Percentiles rank a stretch among this genome's conserved stretches.
These are phyloP conservation scores for Tachina fera DNA, from an alignment of 2,888 invertebrate genomes.

Conservation along the genomic window DNA sequence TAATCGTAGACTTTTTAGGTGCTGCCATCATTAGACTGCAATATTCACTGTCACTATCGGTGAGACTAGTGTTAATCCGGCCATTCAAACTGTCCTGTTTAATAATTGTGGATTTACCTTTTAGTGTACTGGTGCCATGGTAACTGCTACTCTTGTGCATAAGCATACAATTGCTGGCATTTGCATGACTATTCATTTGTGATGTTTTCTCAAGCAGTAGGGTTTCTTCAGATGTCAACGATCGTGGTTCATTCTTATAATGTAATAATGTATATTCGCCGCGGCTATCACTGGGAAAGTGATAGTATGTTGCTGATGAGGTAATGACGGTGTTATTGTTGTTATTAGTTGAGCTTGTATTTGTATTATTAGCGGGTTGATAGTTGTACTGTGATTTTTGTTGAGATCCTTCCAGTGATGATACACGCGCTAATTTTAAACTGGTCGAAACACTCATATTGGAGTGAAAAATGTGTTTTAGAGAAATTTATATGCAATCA, in stretches of 20 bases:
- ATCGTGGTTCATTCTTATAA: conserved; percentile 52
- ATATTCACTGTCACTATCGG: conserved; percentile 75
- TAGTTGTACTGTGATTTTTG: conserved; percentile 61
- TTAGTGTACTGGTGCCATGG: conserved; percentile 58
- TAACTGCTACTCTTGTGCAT: conserved; percentile 77
- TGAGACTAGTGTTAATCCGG: conserved; percentile 74
- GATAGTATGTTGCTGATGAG: conserved; percentile 64
- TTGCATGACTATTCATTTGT: conserved; percentile 1
- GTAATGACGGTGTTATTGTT: conserved; percentile 64
- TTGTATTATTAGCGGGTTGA: conserved; percentile 38
- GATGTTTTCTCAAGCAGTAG: conserved; percentile 55
- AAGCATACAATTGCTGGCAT: conserved; percentile 52
- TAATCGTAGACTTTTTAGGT: conserved; percentile 39
- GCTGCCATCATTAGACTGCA: conserved; percentile 54
- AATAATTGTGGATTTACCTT: conserved; percentile 71
- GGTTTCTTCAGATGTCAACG: conserved; percentile 54
- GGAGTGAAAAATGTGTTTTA: conserved; percentile 1
- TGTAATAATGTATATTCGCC: conserved; percentile 54
- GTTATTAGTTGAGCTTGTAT: conserved; percentile 30
- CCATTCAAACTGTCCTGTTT: conserved; percentile 74
- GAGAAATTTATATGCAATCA: conserved; percentile 9
- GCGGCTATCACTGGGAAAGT: conserved; percentile 56
- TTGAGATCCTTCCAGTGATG: conserved; percentile 64
- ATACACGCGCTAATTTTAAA: conserved; percentile 66
- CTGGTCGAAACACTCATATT: conserved; percentile 71